Evolutionary conservation across 64 coral and sea anemone genomes (phyloP).

Genomic region (Cladopsammia gracilis): DNA sequence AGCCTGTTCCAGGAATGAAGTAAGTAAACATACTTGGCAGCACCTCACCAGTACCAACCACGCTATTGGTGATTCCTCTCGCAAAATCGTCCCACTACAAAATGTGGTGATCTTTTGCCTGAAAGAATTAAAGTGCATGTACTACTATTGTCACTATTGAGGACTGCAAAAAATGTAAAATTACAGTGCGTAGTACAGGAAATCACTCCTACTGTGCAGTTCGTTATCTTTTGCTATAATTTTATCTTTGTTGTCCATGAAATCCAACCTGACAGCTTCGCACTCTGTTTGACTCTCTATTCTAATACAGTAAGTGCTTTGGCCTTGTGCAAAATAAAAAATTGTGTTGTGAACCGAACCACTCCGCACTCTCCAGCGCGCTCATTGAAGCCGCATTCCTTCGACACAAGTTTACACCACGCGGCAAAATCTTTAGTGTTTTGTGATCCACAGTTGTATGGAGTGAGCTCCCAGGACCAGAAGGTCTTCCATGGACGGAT

Average conservation of each 20-base stretch:
- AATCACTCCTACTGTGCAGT: not conserved
- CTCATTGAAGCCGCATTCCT: conserved; percentile 5
- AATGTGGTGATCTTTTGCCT: too few species aligned
- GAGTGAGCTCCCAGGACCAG: conserved; percentile 11
- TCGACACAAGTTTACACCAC: conserved; percentile 1
- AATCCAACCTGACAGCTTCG: conserved; percentile 24
- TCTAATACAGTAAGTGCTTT: conserved; percentile 16
- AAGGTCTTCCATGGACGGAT: conserved; percentile 25
- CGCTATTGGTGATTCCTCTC: too few species aligned
- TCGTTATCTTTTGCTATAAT: conserved; percentile 13
- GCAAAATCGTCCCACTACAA: too few species aligned
- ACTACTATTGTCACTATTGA: too few species aligned
- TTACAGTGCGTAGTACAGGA: not conserved
- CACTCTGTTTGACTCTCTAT: conserved; percentile 31
- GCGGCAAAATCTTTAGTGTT: conserved; percentile 3
- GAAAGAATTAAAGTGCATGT: too few species aligned
- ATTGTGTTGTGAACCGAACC: conserved; percentile 6
- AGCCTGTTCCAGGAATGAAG: too few species aligned
- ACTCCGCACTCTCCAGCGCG: conserved; percentile 21
- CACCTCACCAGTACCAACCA: too few species aligned
- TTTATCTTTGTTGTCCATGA: conserved; percentile 40
- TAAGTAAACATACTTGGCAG: too few species aligned
- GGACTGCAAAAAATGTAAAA: too few species aligned
- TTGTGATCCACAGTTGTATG: conserved; percentile 4
- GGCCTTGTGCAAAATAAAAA: conserved; percentile 19